Evolutionary conservation across 2,888 invertebrate species (phyloP).

Genomic region (Stenichneumon culpator): DNA sequence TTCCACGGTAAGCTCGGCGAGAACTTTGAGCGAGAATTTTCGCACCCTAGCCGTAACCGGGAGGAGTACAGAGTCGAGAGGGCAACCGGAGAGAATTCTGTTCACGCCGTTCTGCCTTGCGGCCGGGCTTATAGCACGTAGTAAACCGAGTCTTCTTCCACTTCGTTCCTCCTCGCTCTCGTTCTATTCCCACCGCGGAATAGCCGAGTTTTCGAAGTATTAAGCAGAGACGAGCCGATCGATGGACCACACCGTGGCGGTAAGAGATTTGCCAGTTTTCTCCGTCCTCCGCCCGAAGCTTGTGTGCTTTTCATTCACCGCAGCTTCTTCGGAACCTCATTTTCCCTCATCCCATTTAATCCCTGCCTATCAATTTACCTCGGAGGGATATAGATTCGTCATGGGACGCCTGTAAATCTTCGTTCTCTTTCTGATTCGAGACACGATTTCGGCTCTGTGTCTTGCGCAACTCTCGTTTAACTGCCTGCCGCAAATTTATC

Average conservation of each 20-base stretch:
- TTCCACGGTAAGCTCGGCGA: background rate
- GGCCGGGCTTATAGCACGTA: conserved; percentile 28
- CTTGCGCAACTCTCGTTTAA: background rate
- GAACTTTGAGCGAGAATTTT: conserved; percentile 46
- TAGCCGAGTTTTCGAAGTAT: conserved; percentile 49
- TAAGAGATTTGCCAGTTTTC: conserved; percentile 44
- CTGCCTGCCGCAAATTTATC: conserved; percentile 14
- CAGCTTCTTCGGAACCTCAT: conserved; percentile 9
- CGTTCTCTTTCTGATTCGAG: background rate
- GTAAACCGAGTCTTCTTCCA: conserved; percentile 25
- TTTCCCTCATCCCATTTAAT: conserved; percentile 5
- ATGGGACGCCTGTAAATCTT: conserved; percentile 25
- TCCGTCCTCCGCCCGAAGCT: background rate
- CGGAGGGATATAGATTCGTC: conserved; percentile 35
- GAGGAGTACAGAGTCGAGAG: conserved; percentile 16
- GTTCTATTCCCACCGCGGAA: conserved; percentile 19
- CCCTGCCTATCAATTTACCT: conserved; percentile 39
- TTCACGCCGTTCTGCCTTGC: conserved; percentile 1
- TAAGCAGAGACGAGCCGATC: conserved; percentile 42
- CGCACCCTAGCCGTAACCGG: conserved; percentile 1
- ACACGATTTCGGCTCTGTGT: conserved; percentile 5
- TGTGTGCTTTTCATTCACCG: conserved; percentile 33
- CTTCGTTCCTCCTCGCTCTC: conserved; percentile 16
- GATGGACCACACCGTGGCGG: conserved; percentile 40
- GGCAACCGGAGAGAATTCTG: conserved; percentile 3